Evolutionary conservation across 2,113 vertebrate species (phyloP), one percentile per base, ranked within the genome.

Genomic region (Bagarius yarrelli): DNA sequence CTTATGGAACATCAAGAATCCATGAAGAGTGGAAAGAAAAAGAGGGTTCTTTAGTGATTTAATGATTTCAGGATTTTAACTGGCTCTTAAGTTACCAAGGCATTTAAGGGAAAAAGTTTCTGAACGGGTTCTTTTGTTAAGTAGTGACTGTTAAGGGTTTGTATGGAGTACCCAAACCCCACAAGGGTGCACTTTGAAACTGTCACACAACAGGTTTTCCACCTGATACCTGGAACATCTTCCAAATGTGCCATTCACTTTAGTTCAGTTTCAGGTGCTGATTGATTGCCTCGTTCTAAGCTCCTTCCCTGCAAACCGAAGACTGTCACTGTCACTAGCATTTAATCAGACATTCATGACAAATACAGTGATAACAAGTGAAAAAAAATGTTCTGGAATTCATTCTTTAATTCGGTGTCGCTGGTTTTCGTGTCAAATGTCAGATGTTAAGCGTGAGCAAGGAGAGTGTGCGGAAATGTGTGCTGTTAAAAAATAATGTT

Each of bases 331-430:
- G 27, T 57, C 57, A n/a, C n/a, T 79, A 79, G 81, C 56, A 67
- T 81, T 84, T 76, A 81, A 53, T 52, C 40, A 66, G 83, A 84
- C 80, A 83, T 85, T 87, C 84, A 83, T 57, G 81, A 83, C 73
- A 84, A 81, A 85, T 82, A 82, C 57, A 72, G 70, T 84, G 81
- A 86, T 85, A 83, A 72, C 19, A 67, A 40, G 23, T 61, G 53
- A 64, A 79, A 67, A 76, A 86, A 81, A 82, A 78, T 50, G 66
- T 74, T 67, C 56, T 61, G 73, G 60, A 79, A 84, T 78, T 81
- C 59, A 82, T 85, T 81, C 67, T 77, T 64, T 75, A 80, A 84
- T 84, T 83, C 71, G 75, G 52, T 81, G 81, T 78, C 67, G 53
- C 55, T 70, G 59, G 78, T 40, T 75, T 83, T 80, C 34, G 63